Base-by-base conservation (phyloP, 2,113 vertebrate genomes). In the Tonatia bakeri region DNA sequence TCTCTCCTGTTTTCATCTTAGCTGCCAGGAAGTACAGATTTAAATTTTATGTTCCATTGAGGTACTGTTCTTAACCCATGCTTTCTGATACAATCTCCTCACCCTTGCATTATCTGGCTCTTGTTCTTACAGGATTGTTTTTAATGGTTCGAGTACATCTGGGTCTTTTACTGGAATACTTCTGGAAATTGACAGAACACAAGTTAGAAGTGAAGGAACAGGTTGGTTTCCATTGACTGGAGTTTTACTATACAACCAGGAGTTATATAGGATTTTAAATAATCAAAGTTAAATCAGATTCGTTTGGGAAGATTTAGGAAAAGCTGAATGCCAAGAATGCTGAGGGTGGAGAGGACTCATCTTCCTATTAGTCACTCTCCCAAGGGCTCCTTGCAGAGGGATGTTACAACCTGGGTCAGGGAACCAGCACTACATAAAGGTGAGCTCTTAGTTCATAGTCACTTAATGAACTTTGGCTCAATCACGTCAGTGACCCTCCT, bases 11-110 rank as follows among this genome's bases (percentile, higher is more conserved):
- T 96, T 95, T 93, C 64, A 93, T 65, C 72, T 96, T 12, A 88
- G 72, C 88, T 97, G 95, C 91, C 96, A 95, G 91, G 79, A 96
- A 94, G 93, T 95, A 93, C 92, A 83, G 69, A 93, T 94, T 94
- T 89, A 94, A 88, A 95, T 93, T 87, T 75, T 61, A 43, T 86
- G 67, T 89, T 82, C 77, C 43, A n/a, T 3, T 19, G 77, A 91
- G 72, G 52, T 69, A 52, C 50, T n/a, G 31, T 61, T 87, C 64
- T 64, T 67, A n/a, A 52, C 45, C 91, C 40, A 8, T 17, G 40
- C 61, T 79, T 94, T 72, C 28, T 81, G 70, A 59, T 50, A 81
- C 9, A 43, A 33, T 59, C 64, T 79, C 94, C 20, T 91, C 72
- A 80, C 16, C 56, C 36, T 47, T 61, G 40, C 15, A 22, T 61